Evolutionary conservation across 2,113 vertebrate genomes (phyloP), one percentile per base, ranked within the genome.

Genomic region (Gasterosteus aculeatus): DNA sequence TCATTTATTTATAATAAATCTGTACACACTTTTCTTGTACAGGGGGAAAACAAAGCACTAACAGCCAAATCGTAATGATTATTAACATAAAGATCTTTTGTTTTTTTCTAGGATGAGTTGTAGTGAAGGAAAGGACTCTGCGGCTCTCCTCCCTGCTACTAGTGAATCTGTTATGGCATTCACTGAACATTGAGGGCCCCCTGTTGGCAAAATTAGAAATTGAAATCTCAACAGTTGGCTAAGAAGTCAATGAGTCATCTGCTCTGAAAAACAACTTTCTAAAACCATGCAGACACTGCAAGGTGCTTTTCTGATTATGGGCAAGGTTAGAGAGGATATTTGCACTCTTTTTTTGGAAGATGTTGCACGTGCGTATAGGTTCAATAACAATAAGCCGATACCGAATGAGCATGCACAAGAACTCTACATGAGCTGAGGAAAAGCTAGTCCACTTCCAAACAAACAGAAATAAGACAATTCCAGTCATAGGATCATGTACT

Each of bases 191-290:
- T 0, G 10, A 44, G 19, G 4, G 59, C 59, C 49, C 39, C 58
- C 67, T 63, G n/a, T 49, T 64, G 76, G 31, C 15, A 46, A 33
- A 11, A 22, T 31, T 54, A 2, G 2, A 58, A 1, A 38, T 6
- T 35, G 49, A 59, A 46, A 46, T 75, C 44, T 69, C 63, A 22
- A 47, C 41, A n/a, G 29, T 10, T 35, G 26, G 12, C 72, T 10
- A 1, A 64, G 44, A 57, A 47, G 46, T 8, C 39, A n/a, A 5
- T 85, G 75, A 85, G 33, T 72, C 69, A 73, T 69, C 63, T 39
- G 31, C 0, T 7, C 72, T 38, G 62, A 49, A 39, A 51, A 61
- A 51, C 75, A 78, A 35, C 72, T 9, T 12, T 14, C 5, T 4
- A 29, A 31, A 58, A 18, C 14, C 19, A 29, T 26, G 61, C 19